phyloP scores from a whole-genome alignment of 2,113 vertebrate species.

The Menura novaehollandiae region DNA sequence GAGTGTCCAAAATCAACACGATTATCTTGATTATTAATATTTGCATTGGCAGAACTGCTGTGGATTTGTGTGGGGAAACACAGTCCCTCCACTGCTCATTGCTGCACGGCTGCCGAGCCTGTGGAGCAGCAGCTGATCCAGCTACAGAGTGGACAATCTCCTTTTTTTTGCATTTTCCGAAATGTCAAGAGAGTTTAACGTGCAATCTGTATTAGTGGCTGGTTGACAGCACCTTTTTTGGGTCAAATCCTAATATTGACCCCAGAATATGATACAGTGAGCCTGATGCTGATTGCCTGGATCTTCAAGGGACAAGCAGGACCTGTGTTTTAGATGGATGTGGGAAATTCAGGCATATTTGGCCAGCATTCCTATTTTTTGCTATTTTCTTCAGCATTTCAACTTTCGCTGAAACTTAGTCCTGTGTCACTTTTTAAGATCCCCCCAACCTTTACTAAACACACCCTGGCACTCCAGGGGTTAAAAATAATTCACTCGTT shows the following conservation, averaged over 20 bases:
- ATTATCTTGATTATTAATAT: slow-evolving; percentile 36
- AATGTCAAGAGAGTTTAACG: neutral
- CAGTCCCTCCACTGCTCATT: neutral
- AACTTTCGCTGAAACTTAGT: neutral
- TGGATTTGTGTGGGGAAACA: neutral
- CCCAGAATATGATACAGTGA: neutral
- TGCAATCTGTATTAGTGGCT: neutral
- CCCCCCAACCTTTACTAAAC: neutral
- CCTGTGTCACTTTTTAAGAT: neutral
- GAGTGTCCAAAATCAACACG: slow-evolving; percentile 34
- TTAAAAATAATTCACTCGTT: neutral
- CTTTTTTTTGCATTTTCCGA: neutral
- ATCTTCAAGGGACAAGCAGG: neutral
- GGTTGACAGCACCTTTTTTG: neutral
- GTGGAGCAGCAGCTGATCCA: neutral
- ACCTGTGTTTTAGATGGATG: neutral
- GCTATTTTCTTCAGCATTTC: too few species aligned
- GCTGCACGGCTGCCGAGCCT: neutral
- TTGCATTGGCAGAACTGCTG: slow-evolving; percentile 14
- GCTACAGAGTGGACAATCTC: neutral
- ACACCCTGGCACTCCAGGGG: neutral
- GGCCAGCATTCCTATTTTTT: neutral
- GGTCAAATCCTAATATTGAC: neutral
- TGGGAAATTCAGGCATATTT: neutral
- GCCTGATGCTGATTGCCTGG: neutral